Percentiles rank a stretch among this genome's conserved stretches.
phyloP scores from a whole-genome alignment of 2,113 vertebrate genomes.

The Noturus placidus region DNA sequence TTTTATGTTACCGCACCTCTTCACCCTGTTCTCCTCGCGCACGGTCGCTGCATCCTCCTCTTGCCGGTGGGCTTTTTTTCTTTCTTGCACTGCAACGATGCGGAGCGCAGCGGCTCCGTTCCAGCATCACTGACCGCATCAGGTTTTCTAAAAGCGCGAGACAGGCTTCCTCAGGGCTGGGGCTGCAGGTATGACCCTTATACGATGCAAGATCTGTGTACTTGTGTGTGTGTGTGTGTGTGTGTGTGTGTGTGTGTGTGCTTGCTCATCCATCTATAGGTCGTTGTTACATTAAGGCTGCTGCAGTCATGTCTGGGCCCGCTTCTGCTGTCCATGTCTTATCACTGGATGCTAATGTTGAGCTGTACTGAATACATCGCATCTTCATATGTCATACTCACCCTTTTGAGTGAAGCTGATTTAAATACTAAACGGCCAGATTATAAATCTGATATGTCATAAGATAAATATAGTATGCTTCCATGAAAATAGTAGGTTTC shows the following conservation, averaged over 20 bases:
- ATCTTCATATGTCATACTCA: not conserved
- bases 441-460: not conserved
- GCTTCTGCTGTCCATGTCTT: slow-evolving; percentile 45
- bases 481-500: not conserved
- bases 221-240: not conserved
- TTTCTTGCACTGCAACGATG: slow-evolving; percentile 23
- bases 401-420: not conserved
- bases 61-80: not conserved
- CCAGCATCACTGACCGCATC: slow-evolving; percentile 20
- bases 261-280: slow-evolving; percentile 19
- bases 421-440: not conserved
- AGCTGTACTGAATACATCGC: not conserved
- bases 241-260: not conserved
- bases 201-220: not conserved
- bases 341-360: slow-evolving; percentile 22
- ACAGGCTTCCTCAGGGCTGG: slow-evolving; percentile 46
- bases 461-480: not conserved
- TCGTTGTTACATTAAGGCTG: slow-evolving; percentile 56
- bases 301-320: slow-evolving; percentile 70
- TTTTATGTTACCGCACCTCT: slow-evolving; percentile 1
- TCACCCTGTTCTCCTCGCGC: not conserved
- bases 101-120: slow-evolving; percentile 51
- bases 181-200: slow-evolving; percentile 65
- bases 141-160: not conserved
- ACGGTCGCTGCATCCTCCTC: not conserved